Evolutionary conservation across 1,140 invertebrate genomes (phyloP).

Genomic region (Musca domestica): DNA sequence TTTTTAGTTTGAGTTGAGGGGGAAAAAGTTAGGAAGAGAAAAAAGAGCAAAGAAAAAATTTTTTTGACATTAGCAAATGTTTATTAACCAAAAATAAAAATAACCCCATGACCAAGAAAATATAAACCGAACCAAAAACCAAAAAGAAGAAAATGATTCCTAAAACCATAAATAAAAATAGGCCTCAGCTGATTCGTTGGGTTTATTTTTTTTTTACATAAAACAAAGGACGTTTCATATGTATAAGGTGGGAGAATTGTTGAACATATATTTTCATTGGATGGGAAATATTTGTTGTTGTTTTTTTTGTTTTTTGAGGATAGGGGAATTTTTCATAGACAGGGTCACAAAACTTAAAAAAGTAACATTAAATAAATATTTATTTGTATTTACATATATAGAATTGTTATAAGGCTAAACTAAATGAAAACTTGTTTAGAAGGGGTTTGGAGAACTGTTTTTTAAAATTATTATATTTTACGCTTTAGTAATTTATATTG

Average conservation of each 20-base stretch:
- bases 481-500: too few species aligned
- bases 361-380: slow-evolving; percentile 3
- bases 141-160: neutral
- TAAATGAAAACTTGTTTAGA: too few species aligned
- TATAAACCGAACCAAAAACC: neutral
- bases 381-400: too few species aligned
- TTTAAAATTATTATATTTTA: too few species aligned
- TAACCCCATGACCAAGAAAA: neutral
- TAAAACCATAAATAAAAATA: slow-evolving; percentile 1
- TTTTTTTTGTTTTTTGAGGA: neutral
- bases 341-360: slow-evolving; percentile 27
- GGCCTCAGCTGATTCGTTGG: neutral
- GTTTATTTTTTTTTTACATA: neutral
- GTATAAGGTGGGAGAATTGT: neutral
- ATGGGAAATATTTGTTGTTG: neutral
- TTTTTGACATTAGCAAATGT: slow-evolving; percentile 12
- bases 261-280: neutral
- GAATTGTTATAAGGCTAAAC: too few species aligned
- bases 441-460: too few species aligned
- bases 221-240: slow-evolving; percentile 47
- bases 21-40: slow-evolving; percentile 49
- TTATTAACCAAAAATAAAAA: slow-evolving; percentile 24
- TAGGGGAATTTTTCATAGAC: slow-evolving; percentile 20
- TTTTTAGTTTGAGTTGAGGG: too few species aligned
- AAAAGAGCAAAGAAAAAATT: slow-evolving; percentile 53